phyloP scores from a whole-genome alignment of 2,888 invertebrate genomes.

The Hyles lineata region DNA sequence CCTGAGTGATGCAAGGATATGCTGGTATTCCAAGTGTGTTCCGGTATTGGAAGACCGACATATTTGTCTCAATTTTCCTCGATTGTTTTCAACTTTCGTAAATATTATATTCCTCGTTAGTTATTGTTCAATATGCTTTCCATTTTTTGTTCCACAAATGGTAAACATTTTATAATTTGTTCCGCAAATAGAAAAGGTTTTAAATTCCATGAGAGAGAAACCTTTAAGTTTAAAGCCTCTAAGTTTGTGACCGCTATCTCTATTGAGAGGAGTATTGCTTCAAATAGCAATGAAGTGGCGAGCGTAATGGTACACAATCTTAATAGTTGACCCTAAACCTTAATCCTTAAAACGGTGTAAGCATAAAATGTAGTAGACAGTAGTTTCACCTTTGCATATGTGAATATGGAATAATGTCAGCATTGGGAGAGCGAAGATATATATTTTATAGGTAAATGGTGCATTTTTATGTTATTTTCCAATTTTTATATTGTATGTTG shows the following conservation, averaged over 20 bases:
- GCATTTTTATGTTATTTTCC: too few relatives aligned
- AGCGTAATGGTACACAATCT: background rate
- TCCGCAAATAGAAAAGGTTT: background rate
- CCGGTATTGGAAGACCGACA: too few relatives aligned
- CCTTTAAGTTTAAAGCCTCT: background rate
- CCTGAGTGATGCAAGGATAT: too few relatives aligned
- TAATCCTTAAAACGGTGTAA: background rate
- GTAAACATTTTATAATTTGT: background rate
- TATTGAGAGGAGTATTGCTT: background rate
- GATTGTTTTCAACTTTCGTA: too few relatives aligned
- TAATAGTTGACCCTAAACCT: background rate
- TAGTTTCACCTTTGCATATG: background rate
- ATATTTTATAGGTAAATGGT: too few relatives aligned
- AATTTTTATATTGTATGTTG: too few relatives aligned
- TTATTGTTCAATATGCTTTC: too few relatives aligned
- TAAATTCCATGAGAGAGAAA: background rate
- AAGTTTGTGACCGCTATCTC: background rate
- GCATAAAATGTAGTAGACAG: background rate
- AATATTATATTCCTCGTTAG: too few relatives aligned
- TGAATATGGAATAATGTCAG: background rate
- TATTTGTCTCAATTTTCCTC: too few relatives aligned
- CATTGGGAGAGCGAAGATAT: too few relatives aligned
- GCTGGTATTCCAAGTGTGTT: too few relatives aligned
- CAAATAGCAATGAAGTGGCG: constrained; percentile 5
- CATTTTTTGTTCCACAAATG: too few relatives aligned